phyloP scores from a whole-genome alignment of 2,113 vertebrate genomes.

The Propithecus coquereli region DNA sequence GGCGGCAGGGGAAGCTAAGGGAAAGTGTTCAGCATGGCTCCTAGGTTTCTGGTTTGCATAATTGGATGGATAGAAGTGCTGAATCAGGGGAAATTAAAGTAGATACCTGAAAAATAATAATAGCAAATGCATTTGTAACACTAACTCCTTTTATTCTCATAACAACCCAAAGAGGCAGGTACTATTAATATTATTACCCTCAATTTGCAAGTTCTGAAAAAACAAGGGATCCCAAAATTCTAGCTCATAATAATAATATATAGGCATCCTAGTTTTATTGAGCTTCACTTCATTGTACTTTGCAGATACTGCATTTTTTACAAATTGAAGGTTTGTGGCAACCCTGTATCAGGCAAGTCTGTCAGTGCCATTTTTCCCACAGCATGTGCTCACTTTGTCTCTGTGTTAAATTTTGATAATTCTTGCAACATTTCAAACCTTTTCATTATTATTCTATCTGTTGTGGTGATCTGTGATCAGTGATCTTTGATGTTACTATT shows the following conservation, averaged over 20 bases:
- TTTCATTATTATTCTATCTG: no score
- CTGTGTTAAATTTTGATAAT: neutral
- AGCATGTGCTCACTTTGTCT: neutral
- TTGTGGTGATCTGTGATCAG: no score
- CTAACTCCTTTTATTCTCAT: slow-evolving; percentile 33
- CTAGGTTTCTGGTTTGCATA: slow-evolving; percentile 20
- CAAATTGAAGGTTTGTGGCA: no score
- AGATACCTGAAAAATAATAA: neutral
- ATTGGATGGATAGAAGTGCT: neutral
- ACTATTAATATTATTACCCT: slow-evolving; percentile 11
- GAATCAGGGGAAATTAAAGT: neutral
- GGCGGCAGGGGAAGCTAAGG: neutral
- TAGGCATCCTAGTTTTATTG: no score
- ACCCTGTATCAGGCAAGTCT: no score
- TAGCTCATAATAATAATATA: neutral
- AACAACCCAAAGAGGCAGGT: neutral
- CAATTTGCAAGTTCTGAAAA: slow-evolving; percentile 19
- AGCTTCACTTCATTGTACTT: no score
- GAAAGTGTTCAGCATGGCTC: neutral
- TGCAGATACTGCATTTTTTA: no score
- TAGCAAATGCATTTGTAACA: neutral
- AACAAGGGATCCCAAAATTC: slow-evolving; percentile 31
- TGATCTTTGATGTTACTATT: neutral
- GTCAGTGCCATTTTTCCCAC: neutral
- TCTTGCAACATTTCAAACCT: no score